phyloP scores from a whole-genome alignment of 2,113 vertebrate genomes.

The Corythornis cristatus region DNA sequence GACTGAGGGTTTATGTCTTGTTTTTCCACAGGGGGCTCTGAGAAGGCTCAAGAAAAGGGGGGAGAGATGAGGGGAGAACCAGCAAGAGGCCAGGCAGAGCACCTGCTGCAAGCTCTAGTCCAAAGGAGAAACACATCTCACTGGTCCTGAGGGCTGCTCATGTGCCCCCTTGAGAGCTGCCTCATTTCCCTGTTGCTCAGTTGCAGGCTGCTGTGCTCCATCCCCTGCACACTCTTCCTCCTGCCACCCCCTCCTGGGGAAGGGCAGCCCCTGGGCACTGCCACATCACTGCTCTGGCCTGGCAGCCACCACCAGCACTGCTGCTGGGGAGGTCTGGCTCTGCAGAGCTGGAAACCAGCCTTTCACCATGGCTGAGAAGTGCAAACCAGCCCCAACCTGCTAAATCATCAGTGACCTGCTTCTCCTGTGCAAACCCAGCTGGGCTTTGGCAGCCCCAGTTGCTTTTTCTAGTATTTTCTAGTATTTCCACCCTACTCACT shows the following conservation, averaged over 20 bases:
- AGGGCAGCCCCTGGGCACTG: neutral
- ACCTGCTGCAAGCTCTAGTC: too few relatives aligned
- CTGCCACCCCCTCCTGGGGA: neutral
- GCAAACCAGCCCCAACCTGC: slow-evolving; percentile 18
- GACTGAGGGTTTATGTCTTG: too few relatives aligned
- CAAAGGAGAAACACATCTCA: neutral
- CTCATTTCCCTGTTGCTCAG: neutral
- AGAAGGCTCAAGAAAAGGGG: too few relatives aligned
- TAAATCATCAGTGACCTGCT: neutral
- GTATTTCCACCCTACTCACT: neutral
- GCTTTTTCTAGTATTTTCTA: neutral
- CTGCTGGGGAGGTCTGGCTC: slow-evolving; percentile 28
- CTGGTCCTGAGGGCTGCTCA: neutral
- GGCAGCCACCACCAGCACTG: neutral
- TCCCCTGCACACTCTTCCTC: neutral
- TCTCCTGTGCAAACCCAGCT: slow-evolving; percentile 24
- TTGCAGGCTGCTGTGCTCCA: neutral
- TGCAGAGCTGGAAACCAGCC: neutral
- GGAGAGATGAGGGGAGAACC: too few relatives aligned
- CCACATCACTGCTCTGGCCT: neutral
- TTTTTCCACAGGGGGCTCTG: too few relatives aligned
- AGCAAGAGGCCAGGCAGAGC: too few relatives aligned
- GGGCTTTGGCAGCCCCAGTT: neutral
- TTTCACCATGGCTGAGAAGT: neutral
- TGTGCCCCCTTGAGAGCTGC: neutral